Base-by-base conservation (phyloP, 1,140 invertebrate species). In the Lordiphosa mommai region DNA sequence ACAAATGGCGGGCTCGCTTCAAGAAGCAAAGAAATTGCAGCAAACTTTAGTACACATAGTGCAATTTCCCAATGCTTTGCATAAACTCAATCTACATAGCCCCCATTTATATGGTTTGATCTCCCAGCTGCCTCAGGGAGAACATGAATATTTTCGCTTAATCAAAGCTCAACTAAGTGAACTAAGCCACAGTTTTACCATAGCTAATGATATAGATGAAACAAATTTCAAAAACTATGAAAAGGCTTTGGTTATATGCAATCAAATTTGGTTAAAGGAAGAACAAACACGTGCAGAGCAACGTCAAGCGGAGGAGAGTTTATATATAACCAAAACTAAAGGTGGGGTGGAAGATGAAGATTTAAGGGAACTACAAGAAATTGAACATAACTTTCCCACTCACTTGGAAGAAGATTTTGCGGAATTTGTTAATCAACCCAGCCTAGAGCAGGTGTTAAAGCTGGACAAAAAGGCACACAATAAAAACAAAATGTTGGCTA, bases 251-350 rank as follows among this genome's bases (percentile, higher is more conserved):
- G 48, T 64, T 29, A 74, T 88, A 1, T 86, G 95, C 27, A 92
- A 95, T 0, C 79, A 90, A 9, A 89, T 92, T 0, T 98, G 96
- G 96, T 92, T 93, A 73, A 91, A 92, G 36, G 93, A 96, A 59
- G 92, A 96, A 73, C 91, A 93, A 47, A 91, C 93, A 37, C 91
- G 92, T 14, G 91, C 93, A 61, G 90, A 91, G 61, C 92, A 93
- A 61, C 92, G 94, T 60, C 90, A 91, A 29, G 94, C 96, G 69
- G 93, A 96, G 49, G 94, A 96, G 41, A 94, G 93, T 70, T 87
- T 98, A 6, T 99, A 96, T 89, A 92, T 93, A 52, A 95, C 93
- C 23, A 96, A 94, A 90, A 92, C 90, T 0, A 91, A 92, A 72
- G 92, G 91, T 43, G 91, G 92, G 59, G 90, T 90, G 20, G 89